Evolutionary conservation across 2,888 invertebrate genomes (phyloP).

Genomic region (Cheilosia scutellata): DNA sequence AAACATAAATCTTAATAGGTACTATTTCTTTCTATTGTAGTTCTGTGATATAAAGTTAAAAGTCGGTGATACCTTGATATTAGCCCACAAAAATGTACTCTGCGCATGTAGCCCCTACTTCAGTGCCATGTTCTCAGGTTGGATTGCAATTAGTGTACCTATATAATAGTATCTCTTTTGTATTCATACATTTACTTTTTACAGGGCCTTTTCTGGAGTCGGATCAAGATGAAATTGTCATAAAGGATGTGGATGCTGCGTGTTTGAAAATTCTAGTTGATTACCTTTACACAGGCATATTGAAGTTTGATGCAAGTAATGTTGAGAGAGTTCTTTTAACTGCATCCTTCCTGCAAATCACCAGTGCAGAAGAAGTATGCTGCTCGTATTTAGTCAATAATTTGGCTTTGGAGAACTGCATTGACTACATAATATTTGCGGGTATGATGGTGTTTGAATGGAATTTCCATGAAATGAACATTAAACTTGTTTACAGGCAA

Average conservation of each 20-base stretch:
- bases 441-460: slow-evolving; percentile 50
- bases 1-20: not conserved
- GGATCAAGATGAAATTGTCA: slow-evolving; percentile 76
- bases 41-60: slow-evolving; percentile 77
- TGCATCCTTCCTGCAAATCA: slow-evolving; percentile 78
- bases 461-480: no score
- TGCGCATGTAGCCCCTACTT: slow-evolving; percentile 79
- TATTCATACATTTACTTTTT: slow-evolving; percentile 1
- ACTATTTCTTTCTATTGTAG: slow-evolving; percentile 44
- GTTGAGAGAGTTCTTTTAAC: slow-evolving; percentile 77
- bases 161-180: not conserved
- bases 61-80: slow-evolving; percentile 74
- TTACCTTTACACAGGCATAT: slow-evolving; percentile 78
- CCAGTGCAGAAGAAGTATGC: slow-evolving; percentile 78
- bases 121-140: slow-evolving; percentile 79
- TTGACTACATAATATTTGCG: slow-evolving; percentile 78
- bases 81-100: slow-evolving; percentile 78
- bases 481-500: slow-evolving; percentile 49
- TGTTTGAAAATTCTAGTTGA: slow-evolving; percentile 77
- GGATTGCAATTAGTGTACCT: not conserved
- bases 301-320: slow-evolving; percentile 76
- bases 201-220: slow-evolving; percentile 78
- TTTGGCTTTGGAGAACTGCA: slow-evolving; percentile 78
- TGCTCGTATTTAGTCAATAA: slow-evolving; percentile 76
- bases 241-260: slow-evolving; percentile 77